Conservation (phyloP, 2,113 vertebrate species). For the Leucopsar rothschildi region DNA sequence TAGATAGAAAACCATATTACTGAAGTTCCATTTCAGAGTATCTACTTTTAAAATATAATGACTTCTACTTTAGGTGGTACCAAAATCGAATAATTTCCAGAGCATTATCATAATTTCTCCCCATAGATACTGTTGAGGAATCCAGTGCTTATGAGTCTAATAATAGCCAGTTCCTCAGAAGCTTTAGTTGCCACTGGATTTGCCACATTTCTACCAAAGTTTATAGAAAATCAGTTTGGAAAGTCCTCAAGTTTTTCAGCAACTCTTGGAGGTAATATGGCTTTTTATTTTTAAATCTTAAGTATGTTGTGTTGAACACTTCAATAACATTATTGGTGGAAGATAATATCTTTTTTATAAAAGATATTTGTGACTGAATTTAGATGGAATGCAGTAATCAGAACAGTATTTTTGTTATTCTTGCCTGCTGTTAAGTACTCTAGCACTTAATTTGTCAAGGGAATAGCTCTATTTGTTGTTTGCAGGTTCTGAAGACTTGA, state of each 20-base stretch:
- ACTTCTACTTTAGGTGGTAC: neutral
- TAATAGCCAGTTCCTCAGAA: constrained; percentile 74
- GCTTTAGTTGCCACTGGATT: constrained; percentile 77
- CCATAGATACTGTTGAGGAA: constrained; percentile 76
- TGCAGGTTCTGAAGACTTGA: neutral
- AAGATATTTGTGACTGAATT: neutral
- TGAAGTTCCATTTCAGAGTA: neutral
- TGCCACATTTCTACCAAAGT: constrained; percentile 82
- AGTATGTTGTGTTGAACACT: neutral
- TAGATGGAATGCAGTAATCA: neutral
- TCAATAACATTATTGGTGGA: neutral
- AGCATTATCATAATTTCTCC: neutral
- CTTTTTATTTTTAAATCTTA: neutral
- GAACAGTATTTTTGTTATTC: neutral
- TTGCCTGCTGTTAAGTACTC: neutral
- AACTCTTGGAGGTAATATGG: constrained; percentile 75
- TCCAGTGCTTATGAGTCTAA: constrained; percentile 77
- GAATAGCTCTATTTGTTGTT: neutral
- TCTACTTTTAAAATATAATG: neutral
- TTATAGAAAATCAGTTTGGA: constrained; percentile 82
- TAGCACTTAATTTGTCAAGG: neutral
- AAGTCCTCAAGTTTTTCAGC: constrained; percentile 74
- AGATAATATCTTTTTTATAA: neutral
- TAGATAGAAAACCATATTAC: neutral
- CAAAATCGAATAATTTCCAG: neutral